Percentiles rank a stretch among this genome's conserved stretches.
phyloP scores from a whole-genome alignment of 37 sponge, comb jelly and placozoan species.

The Spongia lamella region DNA sequence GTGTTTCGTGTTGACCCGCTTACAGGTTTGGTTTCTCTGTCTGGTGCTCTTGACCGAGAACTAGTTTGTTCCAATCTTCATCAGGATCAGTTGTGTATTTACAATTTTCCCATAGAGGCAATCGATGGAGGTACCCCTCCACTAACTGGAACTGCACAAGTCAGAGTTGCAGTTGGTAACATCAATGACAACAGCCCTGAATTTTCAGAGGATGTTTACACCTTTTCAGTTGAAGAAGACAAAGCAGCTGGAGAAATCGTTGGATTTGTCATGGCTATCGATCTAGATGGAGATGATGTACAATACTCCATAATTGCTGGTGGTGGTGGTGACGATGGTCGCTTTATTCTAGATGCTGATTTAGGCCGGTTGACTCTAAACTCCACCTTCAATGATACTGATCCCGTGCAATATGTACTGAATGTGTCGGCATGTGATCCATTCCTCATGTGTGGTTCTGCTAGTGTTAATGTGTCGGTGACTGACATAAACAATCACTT shows the following conservation, averaged over 20 bases:
- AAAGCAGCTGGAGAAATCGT: not conserved
- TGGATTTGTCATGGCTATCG: conserved; percentile 1
- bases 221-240: conserved; percentile 17
- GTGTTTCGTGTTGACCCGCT: conserved; percentile 30
- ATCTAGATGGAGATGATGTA: not conserved
- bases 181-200: conserved; percentile 49
- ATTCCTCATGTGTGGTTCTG: conserved; percentile 6
- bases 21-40: conserved; percentile 38
- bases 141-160: not conserved
- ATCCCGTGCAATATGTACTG: conserved; percentile 18
- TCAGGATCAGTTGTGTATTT: conserved; percentile 7
- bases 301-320: too few species aligned
- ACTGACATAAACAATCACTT: conserved; percentile 47
- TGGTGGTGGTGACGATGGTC: too few species aligned
- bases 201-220: conserved; percentile 11
- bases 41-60: conserved; percentile 21
- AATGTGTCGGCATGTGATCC: conserved; percentile 63
- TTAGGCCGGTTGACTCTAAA: too few species aligned
- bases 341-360: too few species aligned
- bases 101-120: conserved; percentile 32
- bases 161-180: conserved; percentile 37
- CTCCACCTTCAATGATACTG: too few species aligned
- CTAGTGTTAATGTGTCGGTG: conserved; percentile 16
- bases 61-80: not conserved
- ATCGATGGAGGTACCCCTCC: conserved; percentile 28